Conservation (phyloP, 2,888 invertebrate genomes). For the Macroteleia sp. region DNA sequence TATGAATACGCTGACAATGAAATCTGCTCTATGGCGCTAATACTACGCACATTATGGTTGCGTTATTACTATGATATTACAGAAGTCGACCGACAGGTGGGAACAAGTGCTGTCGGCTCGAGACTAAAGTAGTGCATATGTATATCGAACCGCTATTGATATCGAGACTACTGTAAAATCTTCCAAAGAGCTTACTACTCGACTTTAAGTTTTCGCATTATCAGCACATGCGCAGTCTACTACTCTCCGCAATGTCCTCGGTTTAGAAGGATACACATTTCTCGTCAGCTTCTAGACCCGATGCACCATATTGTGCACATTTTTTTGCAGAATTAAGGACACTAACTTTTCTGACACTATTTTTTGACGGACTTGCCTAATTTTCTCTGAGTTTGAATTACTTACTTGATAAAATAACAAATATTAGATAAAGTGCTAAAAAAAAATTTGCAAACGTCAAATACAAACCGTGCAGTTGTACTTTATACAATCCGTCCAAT, state of each 20-base stretch:
- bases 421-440: too few species aligned
- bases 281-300: conserved; percentile 20
- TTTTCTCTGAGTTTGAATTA: too few species aligned
- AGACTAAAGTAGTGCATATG: conserved; percentile 48
- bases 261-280: conserved; percentile 69
- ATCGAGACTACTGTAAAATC: conserved; percentile 63
- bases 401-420: too few species aligned
- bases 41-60: conserved; percentile 25
- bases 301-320: conserved; percentile 17
- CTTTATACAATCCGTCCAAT: conserved; percentile 96
- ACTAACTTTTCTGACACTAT: too few species aligned
- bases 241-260: conserved; percentile 73
- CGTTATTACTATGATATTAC: conserved; percentile 46
- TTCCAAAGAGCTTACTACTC: conserved; percentile 69
- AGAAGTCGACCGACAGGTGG: conserved; percentile 39
- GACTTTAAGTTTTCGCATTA: conserved; percentile 56
- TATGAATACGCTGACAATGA: too few species aligned
- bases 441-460: too few species aligned
- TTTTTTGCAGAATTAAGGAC: conserved; percentile 24
- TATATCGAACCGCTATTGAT: conserved; percentile 68
- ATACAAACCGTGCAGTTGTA: conserved; percentile 93
- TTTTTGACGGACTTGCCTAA: too few species aligned
- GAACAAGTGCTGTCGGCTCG: conserved; percentile 29
- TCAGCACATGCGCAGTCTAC: conserved; percentile 72
- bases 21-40: conserved; percentile 59